Conservation (phyloP, 2,797 vertebrate genomes). For the Rousettus madagascariensis region DNA sequence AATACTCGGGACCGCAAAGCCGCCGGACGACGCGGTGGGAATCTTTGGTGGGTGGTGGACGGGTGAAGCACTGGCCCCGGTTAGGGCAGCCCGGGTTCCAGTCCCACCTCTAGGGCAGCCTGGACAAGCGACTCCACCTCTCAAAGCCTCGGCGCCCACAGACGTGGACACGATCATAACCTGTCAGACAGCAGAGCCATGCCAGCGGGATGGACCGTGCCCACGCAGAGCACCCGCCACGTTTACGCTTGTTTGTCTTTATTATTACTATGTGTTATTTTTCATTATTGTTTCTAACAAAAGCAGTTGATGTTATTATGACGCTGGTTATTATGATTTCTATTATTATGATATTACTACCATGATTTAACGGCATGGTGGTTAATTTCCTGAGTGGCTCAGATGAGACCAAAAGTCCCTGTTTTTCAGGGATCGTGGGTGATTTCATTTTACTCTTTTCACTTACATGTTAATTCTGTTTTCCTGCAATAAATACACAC, state of each 20-base stretch:
- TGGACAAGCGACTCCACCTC: background rate
- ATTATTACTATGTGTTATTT: too few relatives aligned
- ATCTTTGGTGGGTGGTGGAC: accelerated
- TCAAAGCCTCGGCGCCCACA: background rate
- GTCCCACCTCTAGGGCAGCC: accelerated
- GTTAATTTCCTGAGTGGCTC: background rate
- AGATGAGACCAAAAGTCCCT: background rate
- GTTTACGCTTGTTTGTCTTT: background rate
- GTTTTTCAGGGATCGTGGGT: background rate
- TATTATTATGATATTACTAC: too few relatives aligned
- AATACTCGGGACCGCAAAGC: background rate
- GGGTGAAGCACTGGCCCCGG: background rate
- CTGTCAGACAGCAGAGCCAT: background rate
- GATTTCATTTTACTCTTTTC: background rate
- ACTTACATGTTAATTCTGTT: background rate
- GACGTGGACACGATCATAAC: background rate
- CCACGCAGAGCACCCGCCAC: background rate
- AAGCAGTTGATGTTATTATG: background rate
- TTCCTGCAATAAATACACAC: background rate
- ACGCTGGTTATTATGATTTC: background rate
- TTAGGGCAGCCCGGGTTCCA: too few relatives aligned
- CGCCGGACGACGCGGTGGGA: background rate
- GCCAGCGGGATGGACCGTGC: accelerated
- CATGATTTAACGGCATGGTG: accelerated
- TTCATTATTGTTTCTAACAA: background rate